Evolutionary conservation across 2,888 invertebrate species (phyloP), one percentile per base, ranked within the genome.

Genomic region (Loripinus fragilis): DNA sequence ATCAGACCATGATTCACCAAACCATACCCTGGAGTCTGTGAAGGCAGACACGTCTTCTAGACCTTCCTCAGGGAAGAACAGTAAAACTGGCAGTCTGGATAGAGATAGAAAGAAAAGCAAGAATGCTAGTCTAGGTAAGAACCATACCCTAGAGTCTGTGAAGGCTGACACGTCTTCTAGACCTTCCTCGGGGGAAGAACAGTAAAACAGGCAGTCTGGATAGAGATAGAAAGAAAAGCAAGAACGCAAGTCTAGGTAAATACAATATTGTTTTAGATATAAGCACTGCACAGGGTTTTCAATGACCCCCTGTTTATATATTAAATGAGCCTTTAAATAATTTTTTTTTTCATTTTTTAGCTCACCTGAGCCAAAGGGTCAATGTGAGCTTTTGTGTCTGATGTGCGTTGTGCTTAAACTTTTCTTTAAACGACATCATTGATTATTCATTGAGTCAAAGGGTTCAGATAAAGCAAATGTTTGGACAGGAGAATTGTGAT

Each of bases 1-100:
- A 55, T 88, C 88, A 17, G 88, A 90, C 72, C 83, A 83, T 60
- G 85, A 85, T 68, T 85, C 84, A 2, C 85, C 85, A 2, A 23
- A 71, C 42, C 78, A 81, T 28, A 74, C 74, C 25, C 33, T 77
- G 8, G 75, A 81, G 0, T 48, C 50, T 15, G 12, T 28, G 10
- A n/a, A n/a, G 41, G 10, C 33, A 33, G 41, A 41, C 20, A 23
- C 41, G 20, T 8, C 2, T 5, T n/a, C 38, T 30, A n/a, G 70
- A 71, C 38, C 28, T 30, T 48, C 33, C 5, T 25, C 38, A 17
- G 35, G 28, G 25, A n/a, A 55, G 65, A 41, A 50, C 55, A 66
- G 41, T 28, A 71, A 76, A 45, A 38, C 65, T 15, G 23, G 72
- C 33, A 77, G 73, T 17, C 64, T 77, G 0, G 73, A 69, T 25